Evolutionary conservation across 1,140 invertebrate species (phyloP).

Genomic region (Atta cephalotes): DNA sequence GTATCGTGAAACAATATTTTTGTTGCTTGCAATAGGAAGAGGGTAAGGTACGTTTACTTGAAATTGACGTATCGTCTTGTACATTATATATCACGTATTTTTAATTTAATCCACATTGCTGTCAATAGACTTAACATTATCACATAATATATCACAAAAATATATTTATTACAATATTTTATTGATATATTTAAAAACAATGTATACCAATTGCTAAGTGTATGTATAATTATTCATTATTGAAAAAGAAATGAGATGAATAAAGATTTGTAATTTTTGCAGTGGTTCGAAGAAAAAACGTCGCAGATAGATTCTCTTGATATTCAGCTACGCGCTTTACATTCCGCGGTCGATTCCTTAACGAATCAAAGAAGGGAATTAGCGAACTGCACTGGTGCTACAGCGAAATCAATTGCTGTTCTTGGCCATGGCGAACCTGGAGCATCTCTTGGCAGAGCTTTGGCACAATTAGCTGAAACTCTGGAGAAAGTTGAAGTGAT

Average conservation of each 20-base stretch:
- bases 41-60: conserved; percentile 79
- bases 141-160: background rate
- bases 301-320: conserved; percentile 97
- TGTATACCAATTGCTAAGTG: background rate
- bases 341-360: conserved; percentile 95
- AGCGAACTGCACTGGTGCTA: conserved; percentile 91
- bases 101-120: background rate
- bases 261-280: conserved; percentile 59
- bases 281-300: conserved; percentile 99
- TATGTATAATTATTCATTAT: background rate
- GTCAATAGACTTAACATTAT: background rate
- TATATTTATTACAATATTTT: background rate
- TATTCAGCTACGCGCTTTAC: conserved; percentile 94
- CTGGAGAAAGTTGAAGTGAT: conserved; percentile 93
- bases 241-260: background rate
- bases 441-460: conserved; percentile 95
- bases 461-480: conserved; percentile 97
- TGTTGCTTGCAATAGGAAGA: conserved; percentile 81
- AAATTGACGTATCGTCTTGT: conserved; percentile 37
- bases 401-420: conserved; percentile 96
- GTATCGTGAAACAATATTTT: conserved; percentile 77
- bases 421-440: conserved; percentile 98
- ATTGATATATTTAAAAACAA: background rate
- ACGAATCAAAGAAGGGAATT: conserved; percentile 95
- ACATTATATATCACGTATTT: conserved; percentile 12